A percentile compares a stretch with the other conserved stretches of the same genome.
These are phyloP conservation scores for Manacus vitellinus DNA, from an alignment of 2,113 vertebrate genomes.

Conservation along the genomic window DNA sequence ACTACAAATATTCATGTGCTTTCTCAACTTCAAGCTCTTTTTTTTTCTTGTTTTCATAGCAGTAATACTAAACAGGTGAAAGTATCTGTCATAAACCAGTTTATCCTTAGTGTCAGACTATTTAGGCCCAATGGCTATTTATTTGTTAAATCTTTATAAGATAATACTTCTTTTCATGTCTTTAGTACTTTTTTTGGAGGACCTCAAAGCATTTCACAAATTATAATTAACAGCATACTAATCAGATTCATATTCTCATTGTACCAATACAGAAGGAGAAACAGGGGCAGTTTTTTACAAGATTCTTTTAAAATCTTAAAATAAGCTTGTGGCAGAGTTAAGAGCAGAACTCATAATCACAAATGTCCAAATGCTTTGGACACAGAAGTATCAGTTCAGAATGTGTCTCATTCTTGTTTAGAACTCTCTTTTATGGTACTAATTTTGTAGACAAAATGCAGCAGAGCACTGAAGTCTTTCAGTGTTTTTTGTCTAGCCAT, in stretches of 20 bases:
- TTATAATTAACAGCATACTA: not conserved
- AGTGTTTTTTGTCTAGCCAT: not conserved
- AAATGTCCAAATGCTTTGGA: not conserved
- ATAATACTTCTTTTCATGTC: not conserved
- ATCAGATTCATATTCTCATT: not conserved
- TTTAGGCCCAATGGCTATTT: not conserved
- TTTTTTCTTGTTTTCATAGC: not conserved
- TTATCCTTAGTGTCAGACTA: not conserved
- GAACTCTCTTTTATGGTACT: not conserved
- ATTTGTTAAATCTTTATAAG: not conserved
- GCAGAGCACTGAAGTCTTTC: constrained; percentile 2
- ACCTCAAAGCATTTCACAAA: not conserved
- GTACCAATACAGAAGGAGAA: not conserved
- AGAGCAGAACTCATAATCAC: not conserved
- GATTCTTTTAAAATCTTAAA: not conserved
- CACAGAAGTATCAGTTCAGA: not conserved
- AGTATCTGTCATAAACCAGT: not conserved
- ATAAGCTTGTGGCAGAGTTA: not conserved
- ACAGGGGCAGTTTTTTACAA: not conserved
- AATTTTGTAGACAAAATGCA: constrained; percentile 23
- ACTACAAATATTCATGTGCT: not conserved
- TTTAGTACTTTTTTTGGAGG: not conserved
- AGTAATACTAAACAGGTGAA: not conserved
- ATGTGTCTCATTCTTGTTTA: not conserved
- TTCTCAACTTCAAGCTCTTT: not conserved